Conservation (phyloP, 2,113 vertebrate genomes). For the Melozone crissalis region DNA sequence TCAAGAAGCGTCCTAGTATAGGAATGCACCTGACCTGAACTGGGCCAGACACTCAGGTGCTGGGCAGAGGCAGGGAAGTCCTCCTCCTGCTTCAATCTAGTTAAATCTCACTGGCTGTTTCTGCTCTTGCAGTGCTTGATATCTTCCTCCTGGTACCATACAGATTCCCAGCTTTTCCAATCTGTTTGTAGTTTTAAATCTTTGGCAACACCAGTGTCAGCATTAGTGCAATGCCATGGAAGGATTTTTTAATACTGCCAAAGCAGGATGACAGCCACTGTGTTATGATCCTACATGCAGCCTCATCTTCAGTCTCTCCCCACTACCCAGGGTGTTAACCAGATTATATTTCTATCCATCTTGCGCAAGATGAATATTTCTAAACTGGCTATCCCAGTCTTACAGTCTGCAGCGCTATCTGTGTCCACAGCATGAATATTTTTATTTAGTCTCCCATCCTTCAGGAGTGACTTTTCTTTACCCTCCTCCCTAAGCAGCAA, state of each 20-base stretch:
- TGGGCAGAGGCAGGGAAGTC: neutral
- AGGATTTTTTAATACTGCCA: slow-evolving; percentile 20
- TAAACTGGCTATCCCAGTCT: slow-evolving; percentile 54
- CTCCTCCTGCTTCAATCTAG: neutral
- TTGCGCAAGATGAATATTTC: slow-evolving; percentile 60
- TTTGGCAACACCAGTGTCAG: neutral
- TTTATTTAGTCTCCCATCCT: slow-evolving; percentile 53
- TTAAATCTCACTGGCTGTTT: slow-evolving; percentile 11
- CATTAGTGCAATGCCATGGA: neutral
- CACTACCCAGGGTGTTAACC: slow-evolving; percentile 69
- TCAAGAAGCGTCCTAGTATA: neutral
- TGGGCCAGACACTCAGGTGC: neutral
- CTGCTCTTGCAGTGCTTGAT: neutral
- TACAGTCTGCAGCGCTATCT: slow-evolving; percentile 62
- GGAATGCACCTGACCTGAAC: neutral
- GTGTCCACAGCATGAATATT: slow-evolving; percentile 54
- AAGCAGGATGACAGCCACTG: slow-evolving; percentile 23
- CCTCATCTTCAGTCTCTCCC: slow-evolving; percentile 59
- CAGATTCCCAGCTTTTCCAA: neutral
- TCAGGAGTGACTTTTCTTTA: slow-evolving; percentile 18
- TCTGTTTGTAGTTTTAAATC: neutral
- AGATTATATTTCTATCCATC: slow-evolving; percentile 71
- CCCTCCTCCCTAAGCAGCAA: slow-evolving; percentile 12
- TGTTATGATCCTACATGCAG: slow-evolving; percentile 46
- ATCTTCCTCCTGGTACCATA: neutral